Conservation (phyloP, 2,888 invertebrate genomes). For the Yponomeuta plumbellus region DNA sequence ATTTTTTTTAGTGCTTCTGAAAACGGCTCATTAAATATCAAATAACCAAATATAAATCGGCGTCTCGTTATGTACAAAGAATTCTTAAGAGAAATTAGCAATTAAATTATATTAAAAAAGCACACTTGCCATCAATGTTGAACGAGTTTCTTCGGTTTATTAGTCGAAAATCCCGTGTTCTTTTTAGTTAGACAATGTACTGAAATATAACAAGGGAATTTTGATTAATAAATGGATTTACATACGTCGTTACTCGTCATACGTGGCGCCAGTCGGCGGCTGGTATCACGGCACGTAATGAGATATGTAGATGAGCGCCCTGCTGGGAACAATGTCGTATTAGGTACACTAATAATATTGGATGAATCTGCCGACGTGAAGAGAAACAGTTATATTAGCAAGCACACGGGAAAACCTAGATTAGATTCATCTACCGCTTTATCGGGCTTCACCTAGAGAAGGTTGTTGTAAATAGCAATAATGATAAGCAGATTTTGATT, state of each 20-base stretch:
- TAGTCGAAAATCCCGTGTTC: too few species aligned
- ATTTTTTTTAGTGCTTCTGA: too few species aligned
- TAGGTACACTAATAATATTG: constrained; percentile 39
- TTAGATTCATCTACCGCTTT: not conserved
- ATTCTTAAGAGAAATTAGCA: too few species aligned
- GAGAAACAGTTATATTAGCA: constrained; percentile 23
- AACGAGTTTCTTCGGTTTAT: too few species aligned
- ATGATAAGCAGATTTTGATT: not conserved
- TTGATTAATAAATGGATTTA: not conserved
- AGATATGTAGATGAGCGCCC: constrained; percentile 48
- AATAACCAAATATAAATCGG: too few species aligned
- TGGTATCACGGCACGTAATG: constrained; percentile 43
- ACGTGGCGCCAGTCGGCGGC: constrained; percentile 13
- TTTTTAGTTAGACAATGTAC: too few species aligned
- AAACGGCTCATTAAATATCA: too few species aligned
- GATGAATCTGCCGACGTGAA: constrained; percentile 36
- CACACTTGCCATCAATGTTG: too few species aligned
- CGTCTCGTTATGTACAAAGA: too few species aligned
- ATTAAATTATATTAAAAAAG: too few species aligned
- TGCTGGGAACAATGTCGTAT: constrained; percentile 56
- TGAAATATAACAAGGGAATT: not conserved
- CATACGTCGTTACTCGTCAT: not conserved
- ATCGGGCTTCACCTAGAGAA: not conserved
- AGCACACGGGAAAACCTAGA: constrained; percentile 3
- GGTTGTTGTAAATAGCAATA: not conserved